Percentiles rank a stretch among this genome's conserved stretches.
Conservation (phyloP, 2,888 invertebrate genomes). For the Scaptomyza tumidula region DNA sequence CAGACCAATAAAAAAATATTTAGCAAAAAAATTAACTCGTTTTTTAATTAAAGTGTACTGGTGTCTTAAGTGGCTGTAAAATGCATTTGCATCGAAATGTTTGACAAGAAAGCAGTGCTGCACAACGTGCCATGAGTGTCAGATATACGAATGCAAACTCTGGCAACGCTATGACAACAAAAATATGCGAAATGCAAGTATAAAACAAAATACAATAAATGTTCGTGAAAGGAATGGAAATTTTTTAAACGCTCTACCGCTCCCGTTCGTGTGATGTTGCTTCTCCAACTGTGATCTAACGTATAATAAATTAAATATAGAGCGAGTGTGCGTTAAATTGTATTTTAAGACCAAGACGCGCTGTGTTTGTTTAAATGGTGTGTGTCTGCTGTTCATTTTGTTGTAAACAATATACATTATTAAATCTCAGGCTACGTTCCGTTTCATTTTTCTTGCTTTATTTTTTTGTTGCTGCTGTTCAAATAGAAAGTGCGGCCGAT, state of each 20-base stretch:
- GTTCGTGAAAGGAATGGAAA: slow-evolving; percentile 58
- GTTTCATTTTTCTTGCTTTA: not conserved
- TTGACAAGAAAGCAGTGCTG: slow-evolving; percentile 31
- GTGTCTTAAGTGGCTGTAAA: not conserved
- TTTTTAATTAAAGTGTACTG: not conserved
- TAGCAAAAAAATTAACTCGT: not conserved
- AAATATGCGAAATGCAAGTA: slow-evolving; percentile 66
- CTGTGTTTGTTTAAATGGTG: slow-evolving; percentile 51
- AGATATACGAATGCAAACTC: not conserved
- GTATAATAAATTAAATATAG: slow-evolving; percentile 47
- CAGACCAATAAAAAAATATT: not conserved
- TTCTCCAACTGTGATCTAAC: slow-evolving; percentile 55
- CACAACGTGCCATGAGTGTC: slow-evolving; percentile 1
- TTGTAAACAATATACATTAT: slow-evolving; percentile 46
- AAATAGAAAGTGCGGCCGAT: slow-evolving; percentile 58
- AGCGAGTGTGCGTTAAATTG: slow-evolving; percentile 35
- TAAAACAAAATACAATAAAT: slow-evolving; percentile 66
- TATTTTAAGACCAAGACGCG: slow-evolving; percentile 46
- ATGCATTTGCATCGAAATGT: not conserved
- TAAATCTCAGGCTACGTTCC: not conserved
- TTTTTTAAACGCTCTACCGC: slow-evolving; percentile 57
- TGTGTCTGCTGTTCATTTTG: slow-evolving; percentile 33
- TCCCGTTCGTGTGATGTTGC: slow-evolving; percentile 54
- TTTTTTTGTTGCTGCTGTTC: slow-evolving; percentile 17
- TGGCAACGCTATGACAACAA: slow-evolving; percentile 58